A percentile compares a stretch with the other conserved stretches of the same genome.
phyloP scores from a whole-genome alignment of 2,797 vertebrate species.

The Falco peregrinus region DNA sequence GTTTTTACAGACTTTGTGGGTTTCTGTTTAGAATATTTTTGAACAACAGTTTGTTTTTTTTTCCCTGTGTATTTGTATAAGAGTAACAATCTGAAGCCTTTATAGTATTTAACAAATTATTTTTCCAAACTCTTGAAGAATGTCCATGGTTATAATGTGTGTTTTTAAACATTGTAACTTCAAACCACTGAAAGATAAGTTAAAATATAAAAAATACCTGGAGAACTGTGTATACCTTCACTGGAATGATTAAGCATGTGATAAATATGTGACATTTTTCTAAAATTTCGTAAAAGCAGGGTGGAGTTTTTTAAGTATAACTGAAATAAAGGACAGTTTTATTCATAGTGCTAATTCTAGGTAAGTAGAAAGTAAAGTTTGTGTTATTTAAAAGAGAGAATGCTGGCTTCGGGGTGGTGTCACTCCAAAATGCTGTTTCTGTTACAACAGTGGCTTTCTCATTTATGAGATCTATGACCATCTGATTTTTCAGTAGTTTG shows the following conservation, averaged over 20 bases:
- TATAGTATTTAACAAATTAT: neutral
- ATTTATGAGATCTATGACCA: neutral
- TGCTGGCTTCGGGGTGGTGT: neutral
- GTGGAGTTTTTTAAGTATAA: neutral
- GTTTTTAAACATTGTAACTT: neutral
- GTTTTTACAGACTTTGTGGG: neutral
- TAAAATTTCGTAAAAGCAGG: neutral
- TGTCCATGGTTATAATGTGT: neutral
- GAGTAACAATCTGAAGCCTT: neutral
- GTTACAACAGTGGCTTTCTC: neutral
- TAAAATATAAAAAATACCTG: neutral
- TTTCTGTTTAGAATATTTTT: neutral
- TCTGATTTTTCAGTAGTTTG: neutral
- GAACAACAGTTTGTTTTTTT: neutral
- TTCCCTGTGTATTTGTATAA: neutral
- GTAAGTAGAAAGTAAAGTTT: neutral
- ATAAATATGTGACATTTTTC: neutral
- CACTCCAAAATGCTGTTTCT: neutral
- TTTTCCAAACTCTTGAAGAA: neutral
- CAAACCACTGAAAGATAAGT: neutral
- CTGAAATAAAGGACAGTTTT: neutral
- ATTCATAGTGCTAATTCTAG: neutral
- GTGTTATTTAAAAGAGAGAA: neutral
- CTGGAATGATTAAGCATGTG: neutral
- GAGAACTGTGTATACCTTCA: neutral